Conservation (phyloP, 2,888 invertebrate genomes). For the Aplocera efformata region DNA sequence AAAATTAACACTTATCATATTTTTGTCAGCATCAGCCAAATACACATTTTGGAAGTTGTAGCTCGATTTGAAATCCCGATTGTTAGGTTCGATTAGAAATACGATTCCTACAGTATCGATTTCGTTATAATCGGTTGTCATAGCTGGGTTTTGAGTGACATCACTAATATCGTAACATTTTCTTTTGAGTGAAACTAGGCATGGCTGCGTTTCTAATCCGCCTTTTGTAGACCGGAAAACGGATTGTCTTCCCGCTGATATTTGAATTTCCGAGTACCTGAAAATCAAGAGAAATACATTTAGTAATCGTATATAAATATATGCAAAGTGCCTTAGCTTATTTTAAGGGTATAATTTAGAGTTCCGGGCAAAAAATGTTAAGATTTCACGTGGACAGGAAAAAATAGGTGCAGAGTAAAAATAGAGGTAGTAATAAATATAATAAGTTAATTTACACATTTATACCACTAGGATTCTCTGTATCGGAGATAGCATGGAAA, state of each 20-base stretch:
- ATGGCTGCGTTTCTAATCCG: slow-evolving; percentile 35
- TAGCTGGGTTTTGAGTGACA: slow-evolving; percentile 45
- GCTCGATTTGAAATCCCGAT: slow-evolving; percentile 53
- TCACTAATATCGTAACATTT: slow-evolving; percentile 70
- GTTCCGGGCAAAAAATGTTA: no score
- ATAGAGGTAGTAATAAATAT: no score
- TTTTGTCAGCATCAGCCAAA: slow-evolving; percentile 76
- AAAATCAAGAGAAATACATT: slow-evolving; percentile 30
- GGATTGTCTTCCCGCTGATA: slow-evolving; percentile 77
- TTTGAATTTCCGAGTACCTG: slow-evolving; percentile 76
- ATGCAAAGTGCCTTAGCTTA: no score
- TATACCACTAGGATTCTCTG: no score
- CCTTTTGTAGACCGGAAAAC: slow-evolving; percentile 56
- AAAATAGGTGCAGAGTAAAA: no score
- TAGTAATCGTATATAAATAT: no score
- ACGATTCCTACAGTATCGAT: slow-evolving; percentile 87
- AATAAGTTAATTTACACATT: no score
- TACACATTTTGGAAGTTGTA: slow-evolving; percentile 80
- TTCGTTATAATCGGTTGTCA: slow-evolving; percentile 80
- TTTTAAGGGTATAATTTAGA: no score
- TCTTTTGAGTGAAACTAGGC: slow-evolving; percentile 45
- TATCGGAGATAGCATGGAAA: no score
- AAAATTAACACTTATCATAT: slow-evolving; percentile 77
- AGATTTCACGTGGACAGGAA: no score
- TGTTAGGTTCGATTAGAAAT: slow-evolving; percentile 75